A percentile compares a stretch with the other conserved stretches of the same genome.
Conservation (phyloP, 2,113 vertebrate species). For the Dicerorhinus sumatrensis region DNA sequence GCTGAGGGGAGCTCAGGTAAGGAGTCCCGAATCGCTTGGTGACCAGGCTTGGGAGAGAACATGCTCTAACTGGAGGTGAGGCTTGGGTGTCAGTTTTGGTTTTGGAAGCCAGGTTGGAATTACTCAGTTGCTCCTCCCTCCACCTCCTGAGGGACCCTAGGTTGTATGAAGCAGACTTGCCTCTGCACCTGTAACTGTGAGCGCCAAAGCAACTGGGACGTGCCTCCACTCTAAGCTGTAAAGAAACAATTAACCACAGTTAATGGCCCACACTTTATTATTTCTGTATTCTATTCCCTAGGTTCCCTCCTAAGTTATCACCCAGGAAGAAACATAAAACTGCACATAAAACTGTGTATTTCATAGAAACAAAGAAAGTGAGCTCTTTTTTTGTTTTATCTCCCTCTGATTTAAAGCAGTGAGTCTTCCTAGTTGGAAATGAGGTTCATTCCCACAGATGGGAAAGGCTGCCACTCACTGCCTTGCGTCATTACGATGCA, state of each 20-base stretch:
- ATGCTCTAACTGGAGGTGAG: constrained; percentile 89
- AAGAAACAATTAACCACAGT: constrained; percentile 75
- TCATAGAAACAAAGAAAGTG: constrained; percentile 49
- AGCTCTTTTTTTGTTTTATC: background rate
- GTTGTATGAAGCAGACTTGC: background rate
- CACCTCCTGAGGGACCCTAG: background rate
- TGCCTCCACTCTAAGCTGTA: constrained; percentile 25
- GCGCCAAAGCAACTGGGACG: background rate
- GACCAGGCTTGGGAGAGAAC: constrained; percentile 87
- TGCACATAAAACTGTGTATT: constrained; percentile 49
- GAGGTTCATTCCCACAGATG: background rate
- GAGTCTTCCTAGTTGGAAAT: constrained; percentile 7
- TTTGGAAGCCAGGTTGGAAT: background rate
- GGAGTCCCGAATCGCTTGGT: constrained; percentile 88
- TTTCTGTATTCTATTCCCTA: constrained; percentile 47
- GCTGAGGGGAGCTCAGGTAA: constrained; percentile 88
- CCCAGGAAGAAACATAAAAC: constrained; percentile 62
- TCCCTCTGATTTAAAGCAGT: background rate
- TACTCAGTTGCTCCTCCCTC: background rate
- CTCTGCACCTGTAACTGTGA: background rate
- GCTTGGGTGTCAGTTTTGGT: background rate
- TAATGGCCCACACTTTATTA: constrained; percentile 58
- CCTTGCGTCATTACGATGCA: background rate
- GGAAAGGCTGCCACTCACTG: background rate
- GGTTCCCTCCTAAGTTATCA: constrained; percentile 67